Percentiles rank a stretch among this genome's conserved stretches.
Evolutionary conservation across 1,140 invertebrate species (phyloP).

Genomic region (Ladona fulva): DNA sequence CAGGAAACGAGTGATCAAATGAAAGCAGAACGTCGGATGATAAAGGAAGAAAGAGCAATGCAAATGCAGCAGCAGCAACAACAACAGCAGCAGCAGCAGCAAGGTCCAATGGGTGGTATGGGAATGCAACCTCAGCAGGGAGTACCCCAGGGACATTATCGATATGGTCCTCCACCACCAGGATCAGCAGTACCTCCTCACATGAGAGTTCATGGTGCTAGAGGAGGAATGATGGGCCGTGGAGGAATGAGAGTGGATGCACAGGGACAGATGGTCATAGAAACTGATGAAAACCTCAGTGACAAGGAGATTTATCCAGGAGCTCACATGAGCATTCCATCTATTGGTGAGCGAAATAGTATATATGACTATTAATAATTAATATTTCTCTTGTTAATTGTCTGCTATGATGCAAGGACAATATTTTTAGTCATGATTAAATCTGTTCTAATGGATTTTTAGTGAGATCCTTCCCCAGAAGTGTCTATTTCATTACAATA

Average conservation of each 20-base stretch:
- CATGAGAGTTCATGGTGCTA: conserved; percentile 34
- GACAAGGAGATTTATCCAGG: conserved; percentile 76
- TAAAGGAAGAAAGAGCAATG: conserved; percentile 18
- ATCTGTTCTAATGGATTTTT: no score
- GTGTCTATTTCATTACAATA: no score
- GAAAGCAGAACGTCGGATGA: background rate
- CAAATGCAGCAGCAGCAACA: conserved; percentile 35
- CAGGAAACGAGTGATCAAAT: background rate
- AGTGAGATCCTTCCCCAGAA: no score
- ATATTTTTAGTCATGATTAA: no score
- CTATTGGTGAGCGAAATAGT: conserved; percentile 42
- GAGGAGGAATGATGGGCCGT: conserved; percentile 16
- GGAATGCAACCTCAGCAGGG: conserved; percentile 31
- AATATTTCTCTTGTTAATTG: no score
- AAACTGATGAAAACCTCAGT: conserved; percentile 76
- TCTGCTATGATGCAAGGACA: no score
- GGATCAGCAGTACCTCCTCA: conserved; percentile 38
- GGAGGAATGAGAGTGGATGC: conserved; percentile 37
- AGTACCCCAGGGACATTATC: conserved; percentile 32
- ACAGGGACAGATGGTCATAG: conserved; percentile 54
- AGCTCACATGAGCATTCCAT: conserved; percentile 43
- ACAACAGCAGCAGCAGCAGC: conserved; percentile 34
- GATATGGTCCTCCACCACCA: conserved; percentile 32
- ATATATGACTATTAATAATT: no score
- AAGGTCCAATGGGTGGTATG: conserved; percentile 28